Evolutionary conservation across 2,113 vertebrate genomes (phyloP).

Genomic region (Dasyornis broadbenti): DNA sequence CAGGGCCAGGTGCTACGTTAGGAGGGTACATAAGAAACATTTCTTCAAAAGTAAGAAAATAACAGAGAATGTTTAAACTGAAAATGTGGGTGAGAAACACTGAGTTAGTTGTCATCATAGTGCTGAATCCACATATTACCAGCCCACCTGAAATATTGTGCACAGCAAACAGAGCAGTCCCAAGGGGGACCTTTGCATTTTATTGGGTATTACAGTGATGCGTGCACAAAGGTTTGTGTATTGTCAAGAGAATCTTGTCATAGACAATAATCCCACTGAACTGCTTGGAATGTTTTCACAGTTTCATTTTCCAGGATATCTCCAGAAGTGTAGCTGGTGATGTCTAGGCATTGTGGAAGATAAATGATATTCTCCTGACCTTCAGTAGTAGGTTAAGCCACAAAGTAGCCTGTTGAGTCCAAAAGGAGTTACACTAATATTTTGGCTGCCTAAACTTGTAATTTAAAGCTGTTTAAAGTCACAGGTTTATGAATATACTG

Average conservation of each 20-base stretch:
- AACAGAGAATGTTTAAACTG: background rate
- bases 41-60: background rate
- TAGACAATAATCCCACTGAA: background rate
- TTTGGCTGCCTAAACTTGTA: background rate
- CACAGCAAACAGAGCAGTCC: background rate
- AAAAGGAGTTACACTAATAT: background rate
- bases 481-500: background rate
- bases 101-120: background rate
- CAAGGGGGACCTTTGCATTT: background rate
- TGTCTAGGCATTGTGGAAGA: background rate
- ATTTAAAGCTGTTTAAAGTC: background rate
- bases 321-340: background rate
- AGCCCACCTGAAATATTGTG: background rate
- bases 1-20: background rate
- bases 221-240: background rate
- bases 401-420: background rate
- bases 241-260: constrained; percentile 12
- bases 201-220: background rate
- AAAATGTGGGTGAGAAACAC: background rate
- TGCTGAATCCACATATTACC: background rate
- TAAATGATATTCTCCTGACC: background rate
- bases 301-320: constrained; percentile 22
- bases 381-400: background rate
- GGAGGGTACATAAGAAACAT: background rate
- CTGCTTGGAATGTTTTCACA: constrained; percentile 28